Evolutionary conservation across 2,797 vertebrate genomes (phyloP), one percentile per base, ranked within the genome.

Genomic region (Mionectes olivaceus): DNA sequence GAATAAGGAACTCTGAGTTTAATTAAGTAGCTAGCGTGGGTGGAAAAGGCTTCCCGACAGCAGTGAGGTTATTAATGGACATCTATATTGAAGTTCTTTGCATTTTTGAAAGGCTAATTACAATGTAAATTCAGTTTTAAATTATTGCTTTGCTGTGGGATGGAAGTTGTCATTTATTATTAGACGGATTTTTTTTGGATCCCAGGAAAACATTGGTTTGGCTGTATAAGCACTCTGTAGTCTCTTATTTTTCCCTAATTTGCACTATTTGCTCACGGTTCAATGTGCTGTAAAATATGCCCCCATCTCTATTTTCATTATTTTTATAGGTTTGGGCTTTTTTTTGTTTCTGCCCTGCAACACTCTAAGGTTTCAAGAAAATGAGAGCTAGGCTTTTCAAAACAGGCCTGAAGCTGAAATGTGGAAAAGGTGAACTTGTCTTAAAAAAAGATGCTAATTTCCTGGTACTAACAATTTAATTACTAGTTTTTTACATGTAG

Each of bases 21-120:
- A 98, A 98, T 98, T 98, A 98, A 98, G 97, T 95, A 96, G 87
- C 78, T 77, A 22, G 63, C 96, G 98, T 98, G 97, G 98, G 98
- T 97, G 97, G 97, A 97, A 97, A 95, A 96, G 82, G 92, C 95
- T 98, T 97, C 95, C 89, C 21, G 76, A 96, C 96, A 97, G 97
- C 96, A 95, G 88, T 95, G 87, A 93, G 89, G 97, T 98, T 98
- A 98, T 98, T 98, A 98, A 98, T 98, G 98, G 97, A 97, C 97
- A 97, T 96, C 96, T 97, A 97, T 98, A 97, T 96, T 98, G 97
- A 97, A 98, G 95, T 97, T 97, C 96, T 97, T 97, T 95, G 96
- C 96, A 97, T 97, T 97, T 98, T 97, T 98, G 96, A 98, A 97
- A 97, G 96, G 90, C 97, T 98, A 98, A 98, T 98, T 98, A 98